Evolutionary conservation across 2,113 vertebrate genomes (phyloP).

Genomic region (Acrocephalus kingi): DNA sequence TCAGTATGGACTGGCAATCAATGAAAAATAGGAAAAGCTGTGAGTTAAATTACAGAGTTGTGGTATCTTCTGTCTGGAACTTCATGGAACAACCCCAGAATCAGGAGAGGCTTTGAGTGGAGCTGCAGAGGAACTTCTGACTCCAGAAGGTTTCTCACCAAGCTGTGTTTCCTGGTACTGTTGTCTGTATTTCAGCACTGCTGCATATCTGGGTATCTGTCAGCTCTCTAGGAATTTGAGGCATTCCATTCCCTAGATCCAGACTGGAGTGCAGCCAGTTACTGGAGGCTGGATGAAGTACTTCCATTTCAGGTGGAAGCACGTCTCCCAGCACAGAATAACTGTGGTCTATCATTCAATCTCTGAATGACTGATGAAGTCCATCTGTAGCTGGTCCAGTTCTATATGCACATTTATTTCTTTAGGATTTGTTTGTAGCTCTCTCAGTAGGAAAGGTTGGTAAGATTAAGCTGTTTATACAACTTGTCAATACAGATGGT

Average conservation of each 20-base stretch:
- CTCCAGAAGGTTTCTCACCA: background rate
- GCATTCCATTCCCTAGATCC: slow-evolving; percentile 4
- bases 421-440: background rate
- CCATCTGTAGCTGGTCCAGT: background rate
- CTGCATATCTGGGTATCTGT: background rate
- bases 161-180: background rate
- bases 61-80: background rate
- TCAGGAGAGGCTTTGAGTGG: background rate
- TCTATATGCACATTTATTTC: background rate
- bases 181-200: background rate
- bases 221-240: slow-evolving; percentile 45
- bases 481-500: background rate
- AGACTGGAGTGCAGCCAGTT: background rate
- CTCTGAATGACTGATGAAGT: background rate
- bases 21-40: background rate
- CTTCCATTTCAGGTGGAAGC: background rate
- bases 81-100: background rate
- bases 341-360: background rate
- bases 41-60: background rate
- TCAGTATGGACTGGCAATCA: background rate
- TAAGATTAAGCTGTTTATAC: background rate
- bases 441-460: background rate
- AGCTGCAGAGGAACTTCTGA: background rate
- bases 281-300: background rate
- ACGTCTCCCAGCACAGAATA: background rate